These are phyloP conservation scores for Cydia splendana DNA, from an alignment of 1,140 invertebrate species.

Conservation along the genomic window DNA sequence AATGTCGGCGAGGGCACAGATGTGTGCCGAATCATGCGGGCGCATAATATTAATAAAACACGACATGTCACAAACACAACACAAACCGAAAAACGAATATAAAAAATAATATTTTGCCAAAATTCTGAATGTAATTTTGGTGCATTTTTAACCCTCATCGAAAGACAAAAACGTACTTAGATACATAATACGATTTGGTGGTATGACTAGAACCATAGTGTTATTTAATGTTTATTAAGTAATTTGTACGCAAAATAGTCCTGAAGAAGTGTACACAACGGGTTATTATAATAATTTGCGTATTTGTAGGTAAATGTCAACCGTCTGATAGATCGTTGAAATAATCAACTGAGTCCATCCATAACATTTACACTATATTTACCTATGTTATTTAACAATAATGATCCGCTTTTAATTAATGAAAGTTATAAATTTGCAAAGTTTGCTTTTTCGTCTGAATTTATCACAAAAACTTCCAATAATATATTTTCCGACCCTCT, in stretches of 20 bases:
- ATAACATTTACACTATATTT: too few species aligned
- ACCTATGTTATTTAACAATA: too few species aligned
- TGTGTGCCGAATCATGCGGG: constrained; percentile 60
- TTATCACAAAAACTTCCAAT: background rate
- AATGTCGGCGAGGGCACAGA: constrained; percentile 58
- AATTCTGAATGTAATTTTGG: background rate
- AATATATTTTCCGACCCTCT: constrained; percentile 11
- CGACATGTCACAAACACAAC: constrained; percentile 55
- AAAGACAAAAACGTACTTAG: too few species aligned
- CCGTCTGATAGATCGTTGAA: too few species aligned
- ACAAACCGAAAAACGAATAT: constrained; percentile 39
- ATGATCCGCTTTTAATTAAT: background rate
- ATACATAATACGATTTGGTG: too few species aligned
- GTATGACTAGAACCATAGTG: too few species aligned
- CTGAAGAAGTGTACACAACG: too few species aligned
- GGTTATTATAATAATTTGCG: too few species aligned
- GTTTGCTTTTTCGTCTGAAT: background rate
- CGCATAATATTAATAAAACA: constrained; percentile 67
- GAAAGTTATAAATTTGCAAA: background rate
- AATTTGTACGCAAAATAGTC: too few species aligned
- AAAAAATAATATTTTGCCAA: constrained; percentile 14
- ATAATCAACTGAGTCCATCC: too few species aligned
- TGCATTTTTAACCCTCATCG: background rate
- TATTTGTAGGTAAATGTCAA: too few species aligned
- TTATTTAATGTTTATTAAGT: too few species aligned